Percentiles rank a stretch among this genome's conserved stretches.
Evolutionary conservation across 2,888 invertebrate species (phyloP).

Genomic region (Phalangium opilio): DNA sequence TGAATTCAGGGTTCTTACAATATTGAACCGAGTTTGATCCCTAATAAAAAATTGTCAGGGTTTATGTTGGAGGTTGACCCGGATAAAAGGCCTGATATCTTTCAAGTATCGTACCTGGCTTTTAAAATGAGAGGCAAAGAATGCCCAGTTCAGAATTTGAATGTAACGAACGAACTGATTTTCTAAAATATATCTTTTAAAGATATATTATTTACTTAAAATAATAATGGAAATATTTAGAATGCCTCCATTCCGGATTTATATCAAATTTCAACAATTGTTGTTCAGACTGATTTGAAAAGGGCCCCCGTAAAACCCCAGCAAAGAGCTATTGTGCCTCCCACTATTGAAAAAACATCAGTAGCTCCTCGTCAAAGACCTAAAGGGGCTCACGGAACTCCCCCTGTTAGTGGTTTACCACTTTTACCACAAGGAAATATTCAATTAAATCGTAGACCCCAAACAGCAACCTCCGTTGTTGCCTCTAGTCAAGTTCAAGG

Average conservation of each 20-base stretch:
- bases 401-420: constrained; percentile 21
- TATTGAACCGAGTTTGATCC: too few relatives aligned
- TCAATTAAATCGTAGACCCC: neutral
- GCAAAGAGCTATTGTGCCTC: constrained; percentile 13
- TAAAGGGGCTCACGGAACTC: constrained; percentile 37
- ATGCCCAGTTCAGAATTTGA: constrained; percentile 63
- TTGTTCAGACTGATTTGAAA: constrained; percentile 48
- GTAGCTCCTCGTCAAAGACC: constrained; percentile 69
- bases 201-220: too few relatives aligned
- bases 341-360: constrained; percentile 50
- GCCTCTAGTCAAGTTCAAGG: neutral
- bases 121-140: constrained; percentile 44
- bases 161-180: too few relatives aligned
- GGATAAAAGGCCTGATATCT: constrained; percentile 59
- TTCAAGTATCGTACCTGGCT: constrained; percentile 20
- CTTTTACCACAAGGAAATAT: constrained; percentile 13
- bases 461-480: neutral
- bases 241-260: constrained; percentile 47
- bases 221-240: too few relatives aligned
- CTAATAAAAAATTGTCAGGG: too few relatives aligned
- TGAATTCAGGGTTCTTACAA: neutral
- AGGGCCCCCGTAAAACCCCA: constrained; percentile 16
- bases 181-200: too few relatives aligned
- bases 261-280: constrained; percentile 48
- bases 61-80: constrained; percentile 73